Base-by-base conservation (phyloP, 2,888 invertebrate genomes). In the Toxonevra muliebris region DNA sequence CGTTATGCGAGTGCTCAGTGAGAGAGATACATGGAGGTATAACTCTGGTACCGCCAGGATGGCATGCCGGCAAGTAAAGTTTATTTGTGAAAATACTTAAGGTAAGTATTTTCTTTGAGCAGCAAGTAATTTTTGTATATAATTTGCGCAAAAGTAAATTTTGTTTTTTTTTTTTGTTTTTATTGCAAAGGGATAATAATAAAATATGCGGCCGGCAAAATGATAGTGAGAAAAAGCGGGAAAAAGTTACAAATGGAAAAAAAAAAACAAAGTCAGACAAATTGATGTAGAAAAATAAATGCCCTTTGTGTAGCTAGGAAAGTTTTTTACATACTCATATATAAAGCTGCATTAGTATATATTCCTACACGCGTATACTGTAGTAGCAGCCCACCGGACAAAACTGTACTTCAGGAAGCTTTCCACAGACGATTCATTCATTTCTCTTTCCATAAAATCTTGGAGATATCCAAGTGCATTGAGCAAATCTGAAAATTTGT, bases 111-210 rank as follows among this genome's bases (percentile, higher is more conserved):
- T 72, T 73, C 42, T 61, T 59, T 50, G 66, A 53, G 66, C 61
- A 67, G 53, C 55, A 68, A 68, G 69, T 67, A 69, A 65, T 71
- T 78, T 77, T 76, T 80, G 76, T 80, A n/a, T n/a, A n/a, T n/a
- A 80, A 79, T 79, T 79, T 79, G 77, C 76, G 77, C 79, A 76
- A 71, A 79, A 80, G 74, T 77, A 76, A 75, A 79, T 79, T 79
- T 79, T 77, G 79, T 76, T 57, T 79, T 74, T 72, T 71, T 72
- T 7, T 79, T 79, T 77, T 78, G 76, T 57, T 79, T 74, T 72
- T 71, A 71, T 7, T 30, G 30, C 30, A 30, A 71, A 74, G 76
- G 75, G 75, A 79, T 79, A 78, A 80, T 78, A 79, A 78, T 79
- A 79, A 79, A 80, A 79, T 80, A 80, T 79, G 78, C 77, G 57